A percentile compares a stretch with the other conserved stretches of the same genome.
Evolutionary conservation across 2,113 vertebrate genomes (phyloP).

Genomic region (Prunella himalayana): DNA sequence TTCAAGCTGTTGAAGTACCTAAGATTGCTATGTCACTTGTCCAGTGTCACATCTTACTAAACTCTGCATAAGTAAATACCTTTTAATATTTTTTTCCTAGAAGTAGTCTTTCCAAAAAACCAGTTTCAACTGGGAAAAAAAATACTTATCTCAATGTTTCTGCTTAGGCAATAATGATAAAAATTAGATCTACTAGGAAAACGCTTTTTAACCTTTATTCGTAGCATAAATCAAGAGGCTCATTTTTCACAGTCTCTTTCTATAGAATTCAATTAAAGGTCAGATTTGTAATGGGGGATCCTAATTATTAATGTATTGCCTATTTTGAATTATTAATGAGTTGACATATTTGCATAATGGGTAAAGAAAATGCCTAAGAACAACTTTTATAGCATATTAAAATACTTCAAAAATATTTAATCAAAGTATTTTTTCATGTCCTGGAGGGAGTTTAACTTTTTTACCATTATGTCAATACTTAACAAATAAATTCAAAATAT

Average conservation of each 20-base stretch:
- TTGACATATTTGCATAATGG: slow-evolving; percentile 79
- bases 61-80: background rate
- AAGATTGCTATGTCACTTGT: background rate
- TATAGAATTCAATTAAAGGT: slow-evolving; percentile 85
- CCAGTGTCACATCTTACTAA: background rate
- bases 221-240: slow-evolving; percentile 77
- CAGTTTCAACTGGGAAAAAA: background rate
- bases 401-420: slow-evolving; percentile 51
- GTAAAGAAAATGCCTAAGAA: slow-evolving; percentile 72
- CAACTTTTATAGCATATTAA: slow-evolving; percentile 60
- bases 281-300: slow-evolving; percentile 76
- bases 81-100: background rate
- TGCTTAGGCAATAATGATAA: slow-evolving; percentile 34
- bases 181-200: slow-evolving; percentile 62
- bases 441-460: background rate
- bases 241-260: slow-evolving; percentile 78
- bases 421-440: background rate
- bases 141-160: background rate
- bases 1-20: background rate
- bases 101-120: background rate
- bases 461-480: slow-evolving; percentile 25
- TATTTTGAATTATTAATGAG: slow-evolving; percentile 79
- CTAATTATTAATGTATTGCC: slow-evolving; percentile 83
- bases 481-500: slow-evolving; percentile 31
- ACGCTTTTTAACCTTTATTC: slow-evolving; percentile 80